These are phyloP conservation scores for Nyctibius bracteatus DNA, from an alignment of 2,113 vertebrate species.

Conservation along the genomic window DNA sequence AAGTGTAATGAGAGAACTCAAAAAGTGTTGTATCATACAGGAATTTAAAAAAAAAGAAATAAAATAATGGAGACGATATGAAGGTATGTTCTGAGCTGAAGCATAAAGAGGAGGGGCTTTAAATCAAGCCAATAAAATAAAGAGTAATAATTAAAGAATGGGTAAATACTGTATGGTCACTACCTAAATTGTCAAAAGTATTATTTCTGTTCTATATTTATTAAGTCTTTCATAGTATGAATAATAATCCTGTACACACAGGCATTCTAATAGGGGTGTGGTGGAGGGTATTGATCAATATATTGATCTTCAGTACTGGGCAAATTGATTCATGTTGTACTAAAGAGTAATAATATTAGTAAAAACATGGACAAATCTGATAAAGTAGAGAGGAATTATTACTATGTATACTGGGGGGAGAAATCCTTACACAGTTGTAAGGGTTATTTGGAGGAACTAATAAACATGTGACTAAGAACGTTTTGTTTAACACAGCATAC, in stretches of 20 bases:
- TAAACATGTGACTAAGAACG: neutral
- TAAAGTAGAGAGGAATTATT: neutral
- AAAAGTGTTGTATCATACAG: neutral
- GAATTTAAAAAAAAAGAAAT: neutral
- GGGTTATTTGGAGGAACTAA: neutral
- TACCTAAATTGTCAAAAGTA: neutral
- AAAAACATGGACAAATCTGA: neutral
- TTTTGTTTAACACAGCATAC: neutral
- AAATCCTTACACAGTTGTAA: neutral
- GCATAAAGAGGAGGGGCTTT: neutral
- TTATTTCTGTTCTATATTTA: neutral
- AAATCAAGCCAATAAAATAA: neutral
- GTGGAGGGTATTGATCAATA: neutral
- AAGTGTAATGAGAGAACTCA: neutral
- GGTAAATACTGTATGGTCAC: neutral
- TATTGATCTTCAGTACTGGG: neutral
- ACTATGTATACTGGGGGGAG: fast-evolving
- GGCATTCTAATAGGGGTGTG: neutral
- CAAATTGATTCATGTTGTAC: neutral
- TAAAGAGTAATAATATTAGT: neutral
- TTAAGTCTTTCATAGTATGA: neutral
- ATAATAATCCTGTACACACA: neutral
- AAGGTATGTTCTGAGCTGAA: neutral
- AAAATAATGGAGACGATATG: fast-evolving
- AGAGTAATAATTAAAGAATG: neutral